A percentile compares a stretch with the other conserved stretches of the same genome.
These are phyloP conservation scores for Sturnira hondurensis DNA, from an alignment of 2,113 vertebrate genomes.

Conservation along the genomic window DNA sequence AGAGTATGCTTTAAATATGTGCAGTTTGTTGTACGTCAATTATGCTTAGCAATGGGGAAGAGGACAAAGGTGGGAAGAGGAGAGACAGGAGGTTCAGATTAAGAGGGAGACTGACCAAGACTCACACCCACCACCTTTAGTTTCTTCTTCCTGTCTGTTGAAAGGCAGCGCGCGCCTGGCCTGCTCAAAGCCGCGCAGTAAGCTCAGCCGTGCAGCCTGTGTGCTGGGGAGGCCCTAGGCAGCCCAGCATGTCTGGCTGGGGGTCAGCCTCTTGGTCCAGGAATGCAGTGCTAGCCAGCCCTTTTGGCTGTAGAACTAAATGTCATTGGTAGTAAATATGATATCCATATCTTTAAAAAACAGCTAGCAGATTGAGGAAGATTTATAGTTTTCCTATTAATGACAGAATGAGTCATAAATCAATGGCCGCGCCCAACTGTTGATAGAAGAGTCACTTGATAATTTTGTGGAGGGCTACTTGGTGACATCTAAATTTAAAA, in stretches of 20 bases:
- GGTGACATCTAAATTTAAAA: not conserved
- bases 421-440: not conserved
- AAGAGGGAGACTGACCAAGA: not conserved
- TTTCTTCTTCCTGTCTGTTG: not conserved
- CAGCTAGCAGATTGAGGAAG: not conserved
- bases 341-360: not conserved
- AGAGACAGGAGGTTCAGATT: not conserved
- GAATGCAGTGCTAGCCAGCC: not conserved
- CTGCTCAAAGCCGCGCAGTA: not conserved
- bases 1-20: not conserved
- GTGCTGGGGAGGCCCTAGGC: not conserved
- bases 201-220: rapidly evolving
- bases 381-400: not conserved
- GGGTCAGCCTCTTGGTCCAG: not conserved
- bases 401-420: not conserved
- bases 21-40: not conserved
- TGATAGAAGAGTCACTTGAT: not conserved
- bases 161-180: not conserved
- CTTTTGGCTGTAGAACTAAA: not conserved
- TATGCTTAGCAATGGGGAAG: not conserved
- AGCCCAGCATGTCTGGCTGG: not conserved
- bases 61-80: not conserved
- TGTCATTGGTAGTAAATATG: not conserved
- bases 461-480: not conserved
- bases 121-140: not conserved